Conservation (phyloP, 1,140 invertebrate genomes). For the Sarcophaga peregrina region DNA sequence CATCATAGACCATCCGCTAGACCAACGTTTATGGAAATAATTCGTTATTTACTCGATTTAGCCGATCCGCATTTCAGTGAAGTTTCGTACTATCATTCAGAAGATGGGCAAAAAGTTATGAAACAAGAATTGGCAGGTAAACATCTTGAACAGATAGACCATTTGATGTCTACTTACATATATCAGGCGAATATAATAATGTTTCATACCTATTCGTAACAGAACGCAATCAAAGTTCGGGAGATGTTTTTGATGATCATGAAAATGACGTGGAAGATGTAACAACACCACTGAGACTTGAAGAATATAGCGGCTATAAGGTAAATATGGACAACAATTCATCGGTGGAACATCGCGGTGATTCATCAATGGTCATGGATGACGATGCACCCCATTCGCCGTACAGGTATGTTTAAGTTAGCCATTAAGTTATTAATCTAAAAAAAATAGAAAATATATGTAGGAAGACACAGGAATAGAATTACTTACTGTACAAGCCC, state of each 20-base stretch:
- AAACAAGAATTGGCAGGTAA: slow-evolving; percentile 55
- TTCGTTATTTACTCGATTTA: slow-evolving; percentile 73
- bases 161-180: not conserved
- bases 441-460: not conserved
- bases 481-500: not conserved
- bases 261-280: slow-evolving; percentile 61
- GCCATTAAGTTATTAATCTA: not conserved
- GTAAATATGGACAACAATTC: slow-evolving; percentile 56
- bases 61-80: slow-evolving; percentile 72
- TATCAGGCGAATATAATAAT: not conserved
- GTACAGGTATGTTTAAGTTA: slow-evolving; percentile 48
- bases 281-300: slow-evolving; percentile 59
- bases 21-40: slow-evolving; percentile 87
- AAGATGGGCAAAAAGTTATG: slow-evolving; percentile 70
- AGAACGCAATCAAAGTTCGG: slow-evolving; percentile 42
- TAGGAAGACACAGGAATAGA: not conserved
- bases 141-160: not conserved
- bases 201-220: not conserved
- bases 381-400: slow-evolving; percentile 62
- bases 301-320: slow-evolving; percentile 57
- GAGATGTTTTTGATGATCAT: slow-evolving; percentile 51
- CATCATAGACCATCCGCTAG: slow-evolving; percentile 78
- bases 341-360: slow-evolving; percentile 54
- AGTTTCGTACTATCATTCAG: slow-evolving; percentile 84
- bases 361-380: slow-evolving; percentile 58